phyloP scores from a whole-genome alignment of 1,140 invertebrate genomes.

The Pantala flavescens region DNA sequence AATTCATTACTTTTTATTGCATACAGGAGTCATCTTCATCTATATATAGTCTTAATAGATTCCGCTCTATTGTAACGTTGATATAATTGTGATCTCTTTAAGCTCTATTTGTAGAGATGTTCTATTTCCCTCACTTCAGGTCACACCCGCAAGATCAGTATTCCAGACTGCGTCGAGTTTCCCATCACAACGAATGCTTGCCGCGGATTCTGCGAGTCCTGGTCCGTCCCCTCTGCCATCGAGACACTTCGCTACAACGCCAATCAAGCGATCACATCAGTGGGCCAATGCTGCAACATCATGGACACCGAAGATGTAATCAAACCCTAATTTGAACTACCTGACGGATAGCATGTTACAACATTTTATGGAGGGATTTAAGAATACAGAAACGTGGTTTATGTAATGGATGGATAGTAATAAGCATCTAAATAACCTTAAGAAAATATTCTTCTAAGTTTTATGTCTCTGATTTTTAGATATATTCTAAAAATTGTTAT shows the following conservation, averaged over 20 bases:
- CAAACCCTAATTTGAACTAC: no score
- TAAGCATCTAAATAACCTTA: neutral
- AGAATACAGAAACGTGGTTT: slow-evolving; percentile 14
- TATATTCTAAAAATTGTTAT: no score
- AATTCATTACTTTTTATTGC: no score
- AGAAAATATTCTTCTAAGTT: no score
- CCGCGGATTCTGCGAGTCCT: slow-evolving; percentile 74
- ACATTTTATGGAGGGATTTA: no score
- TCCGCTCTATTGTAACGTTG: no score
- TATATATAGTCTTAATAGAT: no score
- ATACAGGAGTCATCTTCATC: no score
- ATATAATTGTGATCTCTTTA: no score
- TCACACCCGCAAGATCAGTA: slow-evolving; percentile 64
- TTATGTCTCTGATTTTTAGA: no score
- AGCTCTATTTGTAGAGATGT: no score
- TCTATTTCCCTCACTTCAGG: slow-evolving; percentile 36
- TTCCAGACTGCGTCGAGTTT: slow-evolving; percentile 74
- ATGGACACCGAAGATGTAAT: slow-evolving; percentile 73
- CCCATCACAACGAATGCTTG: slow-evolving; percentile 77
- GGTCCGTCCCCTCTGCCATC: slow-evolving; percentile 54
- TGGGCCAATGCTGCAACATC: slow-evolving; percentile 82
- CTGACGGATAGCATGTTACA: no score
- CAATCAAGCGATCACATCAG: slow-evolving; percentile 63
- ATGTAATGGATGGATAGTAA: neutral
- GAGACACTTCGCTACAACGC: slow-evolving; percentile 44